Conservation (phyloP, 1,140 invertebrate species). For the Nasonia vitripennis region DNA sequence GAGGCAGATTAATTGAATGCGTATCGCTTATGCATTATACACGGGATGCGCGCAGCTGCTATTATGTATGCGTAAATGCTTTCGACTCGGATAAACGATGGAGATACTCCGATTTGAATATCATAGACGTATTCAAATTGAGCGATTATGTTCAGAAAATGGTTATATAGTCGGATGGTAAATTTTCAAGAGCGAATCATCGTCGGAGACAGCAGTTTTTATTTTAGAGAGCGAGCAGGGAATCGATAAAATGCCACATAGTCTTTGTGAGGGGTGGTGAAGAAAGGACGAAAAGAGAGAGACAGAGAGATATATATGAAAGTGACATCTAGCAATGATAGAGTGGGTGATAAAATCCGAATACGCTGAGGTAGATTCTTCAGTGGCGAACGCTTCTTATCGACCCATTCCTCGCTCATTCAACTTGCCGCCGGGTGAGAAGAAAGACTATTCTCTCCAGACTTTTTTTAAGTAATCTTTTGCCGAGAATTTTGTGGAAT, state of each 20-base stretch:
- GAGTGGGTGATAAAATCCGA: conserved; percentile 11
- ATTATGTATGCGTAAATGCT: neutral
- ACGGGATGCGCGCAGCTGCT: neutral
- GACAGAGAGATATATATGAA: neutral
- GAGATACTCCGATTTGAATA: neutral
- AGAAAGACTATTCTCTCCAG: conserved; percentile 1
- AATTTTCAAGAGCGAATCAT: too few relatives aligned
- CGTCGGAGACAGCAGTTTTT: too few relatives aligned
- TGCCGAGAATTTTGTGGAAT: too few relatives aligned
- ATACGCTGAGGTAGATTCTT: conserved; percentile 1
- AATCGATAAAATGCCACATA: neutral
- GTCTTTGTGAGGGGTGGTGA: neutral
- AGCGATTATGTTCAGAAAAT: neutral
- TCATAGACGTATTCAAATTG: neutral
- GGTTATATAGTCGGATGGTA: neutral
- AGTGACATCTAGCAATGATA: neutral
- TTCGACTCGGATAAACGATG: neutral
- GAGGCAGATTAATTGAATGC: neutral
- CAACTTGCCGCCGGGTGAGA: neutral
- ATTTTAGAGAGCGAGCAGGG: neutral
- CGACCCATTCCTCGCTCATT: neutral
- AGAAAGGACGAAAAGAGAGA: neutral
- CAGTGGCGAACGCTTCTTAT: neutral
- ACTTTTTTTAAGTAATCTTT: too few relatives aligned
- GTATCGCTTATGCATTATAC: neutral